These are phyloP conservation scores for Drosophila subsilvestris DNA, from an alignment of 2,888 invertebrate genomes.

Conservation along the genomic window DNA sequence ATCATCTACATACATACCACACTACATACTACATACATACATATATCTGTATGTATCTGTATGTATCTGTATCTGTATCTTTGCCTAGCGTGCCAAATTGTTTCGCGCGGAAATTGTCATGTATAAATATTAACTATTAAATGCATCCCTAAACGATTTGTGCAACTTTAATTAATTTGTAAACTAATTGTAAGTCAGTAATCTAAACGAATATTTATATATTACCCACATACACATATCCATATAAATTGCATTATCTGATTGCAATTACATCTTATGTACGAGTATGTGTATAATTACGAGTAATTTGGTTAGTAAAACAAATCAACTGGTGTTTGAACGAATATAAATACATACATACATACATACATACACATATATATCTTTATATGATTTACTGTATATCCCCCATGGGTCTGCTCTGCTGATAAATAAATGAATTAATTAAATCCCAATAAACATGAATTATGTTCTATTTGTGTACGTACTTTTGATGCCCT, in stretches of 20 bases:
- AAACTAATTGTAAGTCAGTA: slow-evolving; percentile 47
- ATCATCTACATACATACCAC: slow-evolving; percentile 10
- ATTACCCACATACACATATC: neutral
- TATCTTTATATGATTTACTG: slow-evolving; percentile 20
- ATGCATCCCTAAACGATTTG: slow-evolving; percentile 28
- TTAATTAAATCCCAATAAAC: neutral
- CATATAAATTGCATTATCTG: slow-evolving; percentile 8
- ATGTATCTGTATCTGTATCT: slow-evolving; percentile 21
- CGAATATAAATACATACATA: slow-evolving; percentile 57
- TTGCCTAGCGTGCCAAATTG: slow-evolving; percentile 72
- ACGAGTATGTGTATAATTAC: slow-evolving; percentile 17
- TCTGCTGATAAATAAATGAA: slow-evolving; percentile 20
- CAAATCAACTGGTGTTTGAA: slow-evolving; percentile 67
- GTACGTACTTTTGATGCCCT: no score
- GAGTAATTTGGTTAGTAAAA: slow-evolving; percentile 51
- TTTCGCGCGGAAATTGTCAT: slow-evolving; percentile 60
- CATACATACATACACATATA: slow-evolving; percentile 18
- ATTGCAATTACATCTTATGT: slow-evolving; percentile 19
- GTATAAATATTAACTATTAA: slow-evolving; percentile 49
- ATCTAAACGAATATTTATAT: slow-evolving; percentile 46
- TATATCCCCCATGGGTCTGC: neutral
- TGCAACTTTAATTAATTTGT: slow-evolving; percentile 62
- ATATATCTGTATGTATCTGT: slow-evolving; percentile 13
- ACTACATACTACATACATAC: slow-evolving; percentile 20
- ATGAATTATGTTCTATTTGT: no score